Evolutionary conservation across 2,113 vertebrate species (phyloP).

Genomic region (Gnathonemus echidnorhynchus): DNA sequence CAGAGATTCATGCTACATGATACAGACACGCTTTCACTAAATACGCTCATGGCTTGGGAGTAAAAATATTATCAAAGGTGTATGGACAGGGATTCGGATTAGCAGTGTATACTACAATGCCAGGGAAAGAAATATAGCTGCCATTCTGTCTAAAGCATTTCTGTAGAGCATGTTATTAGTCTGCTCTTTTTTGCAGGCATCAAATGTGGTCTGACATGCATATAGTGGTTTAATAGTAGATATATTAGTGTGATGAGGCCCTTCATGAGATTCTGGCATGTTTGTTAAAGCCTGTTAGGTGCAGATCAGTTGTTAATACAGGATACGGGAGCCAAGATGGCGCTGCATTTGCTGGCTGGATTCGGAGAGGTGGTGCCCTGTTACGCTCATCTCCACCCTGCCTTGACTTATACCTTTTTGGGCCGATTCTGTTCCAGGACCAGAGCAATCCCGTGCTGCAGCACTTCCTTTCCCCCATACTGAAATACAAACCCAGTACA

Average conservation of each 20-base stretch:
- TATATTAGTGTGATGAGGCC: not conserved
- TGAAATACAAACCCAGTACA: slow-evolving; percentile 33
- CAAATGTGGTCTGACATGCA: not conserved
- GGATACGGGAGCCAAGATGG: not conserved
- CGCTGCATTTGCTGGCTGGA: not conserved
- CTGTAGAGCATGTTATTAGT: not conserved
- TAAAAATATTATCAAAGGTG: not conserved
- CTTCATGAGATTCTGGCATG: not conserved
- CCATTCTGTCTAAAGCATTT: not conserved
- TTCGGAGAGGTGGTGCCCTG: not conserved
- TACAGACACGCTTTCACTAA: not conserved
- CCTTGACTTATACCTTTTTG: slow-evolving; percentile 40
- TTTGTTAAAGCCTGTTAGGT: not conserved
- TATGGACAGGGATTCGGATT: not conserved
- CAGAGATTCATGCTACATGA: not conserved
- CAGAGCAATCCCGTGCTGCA: slow-evolving; percentile 54
- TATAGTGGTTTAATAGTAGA: not conserved
- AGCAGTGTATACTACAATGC: not conserved
- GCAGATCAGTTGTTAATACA: not conserved
- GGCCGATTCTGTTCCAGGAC: slow-evolving; percentile 52
- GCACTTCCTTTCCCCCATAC: slow-evolving; percentile 69
- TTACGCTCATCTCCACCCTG: not conserved
- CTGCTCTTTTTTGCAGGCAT: not conserved
- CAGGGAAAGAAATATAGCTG: not conserved
- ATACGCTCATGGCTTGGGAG: not conserved